A percentile compares a stretch with the other conserved stretches of the same genome.
phyloP scores from a whole-genome alignment of 2,888 invertebrate genomes.

The Brenthis hecate region DNA sequence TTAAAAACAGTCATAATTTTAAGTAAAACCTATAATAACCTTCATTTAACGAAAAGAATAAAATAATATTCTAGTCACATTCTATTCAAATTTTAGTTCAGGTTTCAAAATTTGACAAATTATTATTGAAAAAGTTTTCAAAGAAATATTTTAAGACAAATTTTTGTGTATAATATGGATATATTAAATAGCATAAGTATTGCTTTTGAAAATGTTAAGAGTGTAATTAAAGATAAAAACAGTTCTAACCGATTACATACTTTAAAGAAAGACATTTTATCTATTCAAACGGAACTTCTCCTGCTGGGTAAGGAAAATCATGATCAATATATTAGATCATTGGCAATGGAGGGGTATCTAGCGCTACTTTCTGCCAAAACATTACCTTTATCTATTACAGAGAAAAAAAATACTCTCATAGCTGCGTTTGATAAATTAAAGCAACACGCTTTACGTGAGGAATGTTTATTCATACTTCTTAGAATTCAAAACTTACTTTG shows the following conservation, averaged over 20 bases:
- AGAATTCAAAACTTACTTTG: conserved; percentile 82
- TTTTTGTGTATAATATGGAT: conserved; percentile 52
- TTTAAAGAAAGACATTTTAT: conserved; percentile 64
- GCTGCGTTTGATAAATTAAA: conserved; percentile 65
- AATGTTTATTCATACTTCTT: conserved; percentile 78
- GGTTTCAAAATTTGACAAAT: conserved; percentile 28
- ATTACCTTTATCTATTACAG: conserved; percentile 60
- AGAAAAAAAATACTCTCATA: conserved; percentile 65
- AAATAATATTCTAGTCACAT: conserved; percentile 1
- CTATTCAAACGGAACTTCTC: conserved; percentile 58
- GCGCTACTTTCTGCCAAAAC: conserved; percentile 66
- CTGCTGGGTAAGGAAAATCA: conserved; percentile 68
- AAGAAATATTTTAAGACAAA: conserved; percentile 16
- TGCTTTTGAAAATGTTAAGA: conserved; percentile 64
- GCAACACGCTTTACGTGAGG: conserved; percentile 57
- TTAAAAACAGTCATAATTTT: no score
- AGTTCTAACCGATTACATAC: conserved; percentile 57
- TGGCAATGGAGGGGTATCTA: conserved; percentile 74
- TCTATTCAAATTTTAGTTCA: background rate
- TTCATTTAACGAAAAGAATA: background rate
- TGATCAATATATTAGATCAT: conserved; percentile 59
- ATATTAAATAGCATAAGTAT: conserved; percentile 58
- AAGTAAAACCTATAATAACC: background rate
- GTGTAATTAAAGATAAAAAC: conserved; percentile 60
- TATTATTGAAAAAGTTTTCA: conserved; percentile 9